Percentiles rank a stretch among this genome's conserved stretches.
Evolutionary conservation across 1,140 invertebrate genomes (phyloP).

Genomic region (Eulimnadia texana): DNA sequence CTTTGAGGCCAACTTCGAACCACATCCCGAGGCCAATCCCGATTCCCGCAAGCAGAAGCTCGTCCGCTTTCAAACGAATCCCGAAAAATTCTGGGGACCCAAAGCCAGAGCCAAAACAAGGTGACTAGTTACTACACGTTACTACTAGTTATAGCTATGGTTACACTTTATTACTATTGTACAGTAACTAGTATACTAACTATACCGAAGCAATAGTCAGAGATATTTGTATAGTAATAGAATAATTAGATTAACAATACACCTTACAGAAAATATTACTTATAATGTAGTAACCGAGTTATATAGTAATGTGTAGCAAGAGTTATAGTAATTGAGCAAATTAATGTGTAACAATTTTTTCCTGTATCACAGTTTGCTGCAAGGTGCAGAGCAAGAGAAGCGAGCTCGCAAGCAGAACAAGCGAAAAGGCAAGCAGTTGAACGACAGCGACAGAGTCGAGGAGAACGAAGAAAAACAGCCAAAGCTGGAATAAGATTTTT

Average conservation of each 20-base stretch:
- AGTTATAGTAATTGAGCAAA: no score
- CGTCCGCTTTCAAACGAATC: constrained; percentile 74
- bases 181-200: no score
- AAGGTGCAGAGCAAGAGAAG: not conserved
- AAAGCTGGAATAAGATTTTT: not conserved
- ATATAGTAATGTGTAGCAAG: no score
- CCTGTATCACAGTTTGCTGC: not conserved
- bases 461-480: not conserved
- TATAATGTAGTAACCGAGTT: no score
- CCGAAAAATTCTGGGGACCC: constrained; percentile 74
- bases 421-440: not conserved
- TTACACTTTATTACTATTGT: no score
- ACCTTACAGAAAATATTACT: no score
- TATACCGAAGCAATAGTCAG: no score
- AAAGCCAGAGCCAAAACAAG: constrained; percentile 14
- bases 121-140: constrained; percentile 9
- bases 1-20: constrained; percentile 43
- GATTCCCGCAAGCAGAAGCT: constrained; percentile 52
- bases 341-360: no score
- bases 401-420: not conserved
- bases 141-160: no score
- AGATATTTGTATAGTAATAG: no score
- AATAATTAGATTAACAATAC: no score
- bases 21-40: constrained; percentile 62
- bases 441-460: not conserved